A percentile compares a stretch with the other conserved stretches of the same genome.
These are phyloP conservation scores for Pseudococcus viburni DNA, from an alignment of 2,888 invertebrate species.

Conservation along the genomic window DNA sequence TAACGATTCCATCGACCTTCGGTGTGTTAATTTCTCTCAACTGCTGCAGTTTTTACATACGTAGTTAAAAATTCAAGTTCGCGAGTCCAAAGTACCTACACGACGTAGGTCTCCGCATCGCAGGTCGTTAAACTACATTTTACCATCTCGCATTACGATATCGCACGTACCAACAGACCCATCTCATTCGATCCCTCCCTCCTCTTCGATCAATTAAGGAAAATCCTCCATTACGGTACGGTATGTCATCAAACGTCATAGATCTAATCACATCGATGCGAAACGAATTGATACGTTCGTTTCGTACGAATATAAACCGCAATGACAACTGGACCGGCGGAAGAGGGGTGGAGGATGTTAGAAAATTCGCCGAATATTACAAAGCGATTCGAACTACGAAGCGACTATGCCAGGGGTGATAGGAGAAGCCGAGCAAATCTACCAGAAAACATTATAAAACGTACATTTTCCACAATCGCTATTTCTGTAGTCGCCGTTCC, in stretches of 20 bases:
- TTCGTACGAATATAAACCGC: neutral
- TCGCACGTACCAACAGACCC: neutral
- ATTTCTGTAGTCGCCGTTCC: constrained; percentile 65
- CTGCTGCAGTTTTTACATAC: neutral
- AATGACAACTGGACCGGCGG: neutral
- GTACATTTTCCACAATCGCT: constrained; percentile 67
- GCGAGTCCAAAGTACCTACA: constrained; percentile 4
- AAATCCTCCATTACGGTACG: neutral
- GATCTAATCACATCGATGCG: neutral
- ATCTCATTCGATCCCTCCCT: neutral
- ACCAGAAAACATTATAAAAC: constrained; percentile 53
- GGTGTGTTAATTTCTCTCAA: neutral
- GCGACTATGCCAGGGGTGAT: constrained; percentile 21
- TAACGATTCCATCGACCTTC: constrained; percentile 20
- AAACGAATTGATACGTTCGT: neutral
- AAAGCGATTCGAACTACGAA: constrained; percentile 22
- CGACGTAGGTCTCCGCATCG: constrained; percentile 1
- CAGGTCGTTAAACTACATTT: constrained; percentile 4
- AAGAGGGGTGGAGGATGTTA: neutral
- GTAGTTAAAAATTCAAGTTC: constrained; percentile 22
- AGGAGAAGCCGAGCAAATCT: constrained; percentile 23
- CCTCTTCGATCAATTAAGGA: neutral
- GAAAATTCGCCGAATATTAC: neutral
- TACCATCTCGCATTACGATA: neutral
- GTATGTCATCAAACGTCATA: neutral